A percentile compares a stretch with the other conserved stretches of the same genome.
phyloP scores from a whole-genome alignment of 2,888 invertebrate genomes.

The Allacma fusca region DNA sequence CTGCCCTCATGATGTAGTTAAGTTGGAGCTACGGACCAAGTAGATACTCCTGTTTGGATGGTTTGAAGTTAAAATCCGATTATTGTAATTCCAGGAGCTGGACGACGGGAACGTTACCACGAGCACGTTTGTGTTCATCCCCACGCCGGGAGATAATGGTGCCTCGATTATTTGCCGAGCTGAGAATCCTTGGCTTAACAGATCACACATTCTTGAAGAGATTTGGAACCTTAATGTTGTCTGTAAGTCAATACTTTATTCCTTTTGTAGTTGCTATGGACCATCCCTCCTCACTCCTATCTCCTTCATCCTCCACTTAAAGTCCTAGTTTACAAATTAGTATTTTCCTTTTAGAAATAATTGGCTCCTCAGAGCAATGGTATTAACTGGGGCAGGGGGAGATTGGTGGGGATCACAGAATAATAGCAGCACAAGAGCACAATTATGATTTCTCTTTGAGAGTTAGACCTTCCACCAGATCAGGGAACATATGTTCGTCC shows the following conservation, averaged over 20 bases:
- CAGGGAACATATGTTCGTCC: too few relatives aligned
- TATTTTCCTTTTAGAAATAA: conserved; percentile 12
- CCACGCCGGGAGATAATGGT: conserved; percentile 86
- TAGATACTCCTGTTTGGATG: too few relatives aligned
- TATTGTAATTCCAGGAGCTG: conserved; percentile 71
- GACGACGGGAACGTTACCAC: conserved; percentile 80
- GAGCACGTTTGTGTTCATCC: conserved; percentile 83
- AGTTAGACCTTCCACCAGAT: background rate
- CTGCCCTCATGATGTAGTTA: too few relatives aligned
- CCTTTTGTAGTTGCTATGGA: background rate
- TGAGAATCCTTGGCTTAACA: conserved; percentile 84
- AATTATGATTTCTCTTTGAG: conserved; percentile 8
- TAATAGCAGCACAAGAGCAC: background rate
- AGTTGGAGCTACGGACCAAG: too few relatives aligned
- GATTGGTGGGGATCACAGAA: background rate
- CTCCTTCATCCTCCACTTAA: background rate
- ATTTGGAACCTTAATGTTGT: conserved; percentile 87
- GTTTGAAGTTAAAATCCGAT: conserved; percentile 11
- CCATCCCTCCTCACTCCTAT: background rate
- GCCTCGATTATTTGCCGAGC: conserved; percentile 88
- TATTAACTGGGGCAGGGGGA: conserved; percentile 7
- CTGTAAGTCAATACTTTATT: conserved; percentile 72
- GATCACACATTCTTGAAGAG: conserved; percentile 80
- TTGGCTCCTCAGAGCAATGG: conserved; percentile 2
- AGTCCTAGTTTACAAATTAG: conserved; percentile 16